Conservation (phyloP, 2,888 invertebrate genomes). For the Drosophila kokeensis region DNA sequence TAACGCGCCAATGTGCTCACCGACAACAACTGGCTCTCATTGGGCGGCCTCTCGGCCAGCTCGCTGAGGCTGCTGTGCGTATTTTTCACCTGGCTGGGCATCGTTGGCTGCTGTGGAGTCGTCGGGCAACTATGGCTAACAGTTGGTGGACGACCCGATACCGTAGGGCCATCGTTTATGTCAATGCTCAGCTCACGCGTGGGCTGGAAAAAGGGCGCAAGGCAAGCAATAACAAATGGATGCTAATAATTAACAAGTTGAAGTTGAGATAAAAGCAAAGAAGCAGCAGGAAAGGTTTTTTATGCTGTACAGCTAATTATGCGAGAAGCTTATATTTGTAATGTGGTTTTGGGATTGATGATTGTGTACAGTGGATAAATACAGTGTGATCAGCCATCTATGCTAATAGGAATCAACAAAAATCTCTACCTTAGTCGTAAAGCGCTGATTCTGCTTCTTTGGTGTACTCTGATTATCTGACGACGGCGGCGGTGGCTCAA, state of each 20-base stretch:
- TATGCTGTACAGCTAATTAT: constrained; percentile 28
- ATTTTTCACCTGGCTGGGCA: constrained; percentile 7
- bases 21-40: constrained; percentile 59
- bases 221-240: constrained; percentile 37
- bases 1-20: constrained; percentile 74
- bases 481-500: constrained; percentile 67
- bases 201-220: constrained; percentile 64
- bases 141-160: constrained; percentile 28
- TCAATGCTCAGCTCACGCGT: constrained; percentile 56
- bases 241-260: constrained; percentile 18
- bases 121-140: constrained; percentile 70
- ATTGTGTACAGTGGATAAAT: constrained; percentile 38
- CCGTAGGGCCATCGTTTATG: constrained; percentile 48
- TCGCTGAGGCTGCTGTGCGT: constrained; percentile 61
- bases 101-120: constrained; percentile 60
- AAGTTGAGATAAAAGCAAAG: background rate
- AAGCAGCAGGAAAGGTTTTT: constrained; percentile 3
- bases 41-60: constrained; percentile 47
- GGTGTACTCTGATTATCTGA: constrained; percentile 82
- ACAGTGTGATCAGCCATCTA: constrained; percentile 32
- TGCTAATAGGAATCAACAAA: constrained; percentile 82
- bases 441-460: constrained; percentile 74
- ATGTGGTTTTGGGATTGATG: constrained; percentile 17
- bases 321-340: constrained; percentile 55
- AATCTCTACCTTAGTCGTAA: constrained; percentile 84